These are phyloP conservation scores for Drosophila bifasciata DNA, from an alignment of 1,140 invertebrate genomes.

Conservation along the genomic window DNA sequence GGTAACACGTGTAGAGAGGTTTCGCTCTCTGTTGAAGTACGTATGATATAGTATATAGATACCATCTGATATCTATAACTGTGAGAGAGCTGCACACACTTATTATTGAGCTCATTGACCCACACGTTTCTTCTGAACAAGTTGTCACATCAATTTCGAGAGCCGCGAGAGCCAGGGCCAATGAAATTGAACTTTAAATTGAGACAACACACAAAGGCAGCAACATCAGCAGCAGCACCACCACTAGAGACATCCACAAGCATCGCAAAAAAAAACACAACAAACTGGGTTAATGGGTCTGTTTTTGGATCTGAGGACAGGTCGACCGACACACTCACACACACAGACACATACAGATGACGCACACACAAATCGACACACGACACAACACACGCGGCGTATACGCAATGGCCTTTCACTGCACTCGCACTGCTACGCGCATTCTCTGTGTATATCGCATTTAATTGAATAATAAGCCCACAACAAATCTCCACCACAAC, in stretches of 20 bases:
- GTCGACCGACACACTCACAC: slow-evolving; percentile 34
- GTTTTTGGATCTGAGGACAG: slow-evolving; percentile 67
- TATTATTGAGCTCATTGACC: slow-evolving; percentile 71
- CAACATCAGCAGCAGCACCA: slow-evolving; percentile 12
- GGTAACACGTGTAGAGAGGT: background rate
- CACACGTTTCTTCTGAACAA: slow-evolving; percentile 64
- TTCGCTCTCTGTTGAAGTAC: background rate
- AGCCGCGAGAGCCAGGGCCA: slow-evolving; percentile 68
- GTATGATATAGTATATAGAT: background rate
- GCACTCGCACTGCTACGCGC: slow-evolving; percentile 31
- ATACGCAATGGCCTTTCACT: slow-evolving; percentile 78
- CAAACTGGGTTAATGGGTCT: slow-evolving; percentile 80
- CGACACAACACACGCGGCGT: slow-evolving; percentile 56
- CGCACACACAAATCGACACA: background rate
- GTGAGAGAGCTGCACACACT: slow-evolving; percentile 15
- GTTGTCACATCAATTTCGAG: slow-evolving; percentile 74
- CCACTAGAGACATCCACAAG: background rate
- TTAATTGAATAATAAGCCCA: slow-evolving; percentile 79
- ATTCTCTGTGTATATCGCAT: slow-evolving; percentile 28
- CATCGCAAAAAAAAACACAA: slow-evolving; percentile 30
- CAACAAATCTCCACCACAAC: slow-evolving; percentile 61
- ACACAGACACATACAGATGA: background rate
- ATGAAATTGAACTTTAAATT: slow-evolving; percentile 83
- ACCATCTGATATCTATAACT: background rate
- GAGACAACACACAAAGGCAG: slow-evolving; percentile 68